Conservation (phyloP, 2,113 vertebrate species). For the Gallinago jamesoni region DNA sequence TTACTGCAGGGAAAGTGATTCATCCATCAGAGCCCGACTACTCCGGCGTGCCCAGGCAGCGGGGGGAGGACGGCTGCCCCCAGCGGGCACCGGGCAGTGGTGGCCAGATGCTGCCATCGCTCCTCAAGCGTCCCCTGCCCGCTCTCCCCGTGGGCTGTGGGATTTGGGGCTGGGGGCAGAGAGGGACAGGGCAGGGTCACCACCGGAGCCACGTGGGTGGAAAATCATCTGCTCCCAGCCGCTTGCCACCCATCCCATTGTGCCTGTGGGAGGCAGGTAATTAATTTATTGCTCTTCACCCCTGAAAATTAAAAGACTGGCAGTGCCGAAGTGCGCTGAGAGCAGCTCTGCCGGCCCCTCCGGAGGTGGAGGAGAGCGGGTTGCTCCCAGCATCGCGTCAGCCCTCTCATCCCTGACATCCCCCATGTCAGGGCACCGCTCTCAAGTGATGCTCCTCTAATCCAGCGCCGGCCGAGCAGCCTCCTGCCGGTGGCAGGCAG, state of each 20-base stretch:
- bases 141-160: background rate
- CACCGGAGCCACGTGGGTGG: accelerated
- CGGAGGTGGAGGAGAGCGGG: background rate
- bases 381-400: background rate
- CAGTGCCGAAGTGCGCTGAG: background rate
- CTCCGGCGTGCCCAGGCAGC: accelerated
- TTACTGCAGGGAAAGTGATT: background rate
- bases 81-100: background rate
- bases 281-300: background rate
- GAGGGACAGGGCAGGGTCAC: background rate
- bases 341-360: background rate
- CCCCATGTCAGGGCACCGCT: background rate
- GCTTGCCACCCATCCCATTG: accelerated
- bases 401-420: background rate
- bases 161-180: background rate
- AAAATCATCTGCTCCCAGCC: background rate
- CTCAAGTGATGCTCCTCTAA: background rate
- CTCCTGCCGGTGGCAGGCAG: background rate
- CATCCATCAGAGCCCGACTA: background rate
- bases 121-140: background rate
- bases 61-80: background rate
- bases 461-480: background rate
- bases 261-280: accelerated
- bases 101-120: background rate
- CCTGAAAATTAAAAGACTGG: background rate